A percentile compares a stretch with the other conserved stretches of the same genome.
These are phyloP conservation scores for Drosophila repleta DNA, from an alignment of 1,140 invertebrate species.

Conservation along the genomic window DNA sequence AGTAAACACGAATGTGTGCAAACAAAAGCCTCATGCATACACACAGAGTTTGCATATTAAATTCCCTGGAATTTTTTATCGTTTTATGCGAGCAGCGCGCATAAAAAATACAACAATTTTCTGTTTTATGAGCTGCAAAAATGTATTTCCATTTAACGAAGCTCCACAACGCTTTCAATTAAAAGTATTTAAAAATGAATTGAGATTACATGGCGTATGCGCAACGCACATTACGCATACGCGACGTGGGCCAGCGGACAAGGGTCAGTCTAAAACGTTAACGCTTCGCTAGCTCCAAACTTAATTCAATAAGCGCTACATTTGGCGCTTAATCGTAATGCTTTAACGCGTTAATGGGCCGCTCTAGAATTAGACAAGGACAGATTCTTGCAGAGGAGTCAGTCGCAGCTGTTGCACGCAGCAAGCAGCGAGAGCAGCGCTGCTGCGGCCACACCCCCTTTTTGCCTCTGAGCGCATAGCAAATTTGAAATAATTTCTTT, in stretches of 20 bases:
- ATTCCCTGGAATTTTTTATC: slow-evolving; percentile 18
- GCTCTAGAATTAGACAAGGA: slow-evolving; percentile 1
- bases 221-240: slow-evolving; percentile 46
- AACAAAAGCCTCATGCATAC: slow-evolving; percentile 4
- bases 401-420: slow-evolving; percentile 44
- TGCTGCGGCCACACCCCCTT: background rate
- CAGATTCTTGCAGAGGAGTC: slow-evolving; percentile 5
- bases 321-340: slow-evolving; percentile 25
- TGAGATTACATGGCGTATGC: slow-evolving; percentile 52
- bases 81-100: slow-evolving; percentile 1
- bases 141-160: slow-evolving; percentile 10
- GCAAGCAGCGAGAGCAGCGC: background rate
- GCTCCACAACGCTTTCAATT: slow-evolving; percentile 6
- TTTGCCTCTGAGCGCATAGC: slow-evolving; percentile 3
- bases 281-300: background rate
- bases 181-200: slow-evolving; percentile 15
- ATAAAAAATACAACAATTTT: slow-evolving; percentile 11
- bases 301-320: slow-evolving; percentile 34
- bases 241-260: background rate
- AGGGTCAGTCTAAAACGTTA: slow-evolving; percentile 1
- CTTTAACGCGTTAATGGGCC: slow-evolving; percentile 35
- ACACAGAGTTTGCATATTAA: slow-evolving; percentile 16
- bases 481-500: slow-evolving; percentile 6
- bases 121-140: slow-evolving; percentile 39
- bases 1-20: background rate